Conservation (phyloP, 2,797 vertebrate genomes). For the Atherinosoma microstoma region DNA sequence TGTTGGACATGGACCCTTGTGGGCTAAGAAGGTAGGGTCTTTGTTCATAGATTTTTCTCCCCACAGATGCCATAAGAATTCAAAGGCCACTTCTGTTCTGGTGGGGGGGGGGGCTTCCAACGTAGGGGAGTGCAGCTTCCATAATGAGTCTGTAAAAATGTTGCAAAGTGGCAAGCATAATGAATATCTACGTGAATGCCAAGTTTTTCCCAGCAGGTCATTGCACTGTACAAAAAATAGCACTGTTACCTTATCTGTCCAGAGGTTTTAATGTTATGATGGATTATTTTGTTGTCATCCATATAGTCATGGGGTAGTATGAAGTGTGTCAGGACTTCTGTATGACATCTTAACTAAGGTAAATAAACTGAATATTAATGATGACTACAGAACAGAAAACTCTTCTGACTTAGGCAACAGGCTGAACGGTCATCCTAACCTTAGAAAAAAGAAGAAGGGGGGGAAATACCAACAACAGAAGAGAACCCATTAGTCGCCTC, state of each 20-base stretch:
- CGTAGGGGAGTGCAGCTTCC: too few relatives aligned
- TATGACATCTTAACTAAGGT: constrained; percentile 1
- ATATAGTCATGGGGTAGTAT: background rate
- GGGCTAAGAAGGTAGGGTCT: too few relatives aligned
- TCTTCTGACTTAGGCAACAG: constrained; percentile 21
- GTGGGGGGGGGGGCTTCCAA: too few relatives aligned
- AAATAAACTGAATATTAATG: constrained; percentile 31
- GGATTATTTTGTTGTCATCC: background rate
- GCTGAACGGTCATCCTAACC: constrained; percentile 52
- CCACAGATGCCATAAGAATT: too few relatives aligned
- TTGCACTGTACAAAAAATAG: background rate
- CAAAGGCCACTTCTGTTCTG: too few relatives aligned
- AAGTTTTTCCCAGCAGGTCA: too few relatives aligned
- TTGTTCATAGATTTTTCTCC: too few relatives aligned
- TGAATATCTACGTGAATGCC: too few relatives aligned
- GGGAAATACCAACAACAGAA: constrained; percentile 60
- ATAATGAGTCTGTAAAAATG: too few relatives aligned
- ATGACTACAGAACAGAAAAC: constrained; percentile 13
- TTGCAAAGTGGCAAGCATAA: too few relatives aligned
- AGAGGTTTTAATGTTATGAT: background rate
- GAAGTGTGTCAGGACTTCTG: background rate
- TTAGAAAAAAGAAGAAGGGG: constrained; percentile 30
- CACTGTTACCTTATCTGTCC: background rate
- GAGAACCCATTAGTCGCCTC: constrained; percentile 77
- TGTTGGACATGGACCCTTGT: too few relatives aligned